Conservation (phyloP, 2,888 invertebrate genomes). For the Catocala fraxini region DNA sequence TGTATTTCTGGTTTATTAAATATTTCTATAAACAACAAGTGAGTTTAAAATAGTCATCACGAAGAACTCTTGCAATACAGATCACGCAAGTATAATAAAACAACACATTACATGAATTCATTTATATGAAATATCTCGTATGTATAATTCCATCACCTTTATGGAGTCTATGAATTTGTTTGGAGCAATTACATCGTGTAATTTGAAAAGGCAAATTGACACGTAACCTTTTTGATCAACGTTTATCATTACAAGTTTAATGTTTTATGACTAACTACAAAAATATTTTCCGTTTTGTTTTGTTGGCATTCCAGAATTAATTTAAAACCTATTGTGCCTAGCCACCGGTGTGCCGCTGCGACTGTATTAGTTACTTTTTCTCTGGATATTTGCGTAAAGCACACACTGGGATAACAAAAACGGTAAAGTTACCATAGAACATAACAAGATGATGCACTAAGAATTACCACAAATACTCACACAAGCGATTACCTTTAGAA, state of each 20-base stretch:
- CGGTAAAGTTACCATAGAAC: too few relatives aligned
- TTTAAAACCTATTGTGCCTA: too few relatives aligned
- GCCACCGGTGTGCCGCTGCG: too few relatives aligned
- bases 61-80: too few relatives aligned
- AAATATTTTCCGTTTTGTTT: too few relatives aligned
- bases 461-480: slow-evolving; percentile 20
- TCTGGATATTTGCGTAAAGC: too few relatives aligned
- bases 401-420: too few relatives aligned
- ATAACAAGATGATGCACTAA: background rate
- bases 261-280: too few relatives aligned
- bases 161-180: background rate
- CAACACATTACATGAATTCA: background rate
- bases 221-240: background rate
- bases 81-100: background rate
- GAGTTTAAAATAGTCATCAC: too few relatives aligned
- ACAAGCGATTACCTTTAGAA: slow-evolving; percentile 21
- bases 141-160: background rate
- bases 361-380: too few relatives aligned
- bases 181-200: background rate
- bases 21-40: too few relatives aligned
- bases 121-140: background rate
- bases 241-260: slow-evolving; percentile 5
- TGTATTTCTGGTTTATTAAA: background rate
- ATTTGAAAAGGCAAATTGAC: background rate
- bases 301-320: too few relatives aligned